Evolutionary conservation across 2,113 vertebrate genomes (phyloP), one percentile per base, ranked within the genome.

Genomic region (Cynoglossus semilaevis): DNA sequence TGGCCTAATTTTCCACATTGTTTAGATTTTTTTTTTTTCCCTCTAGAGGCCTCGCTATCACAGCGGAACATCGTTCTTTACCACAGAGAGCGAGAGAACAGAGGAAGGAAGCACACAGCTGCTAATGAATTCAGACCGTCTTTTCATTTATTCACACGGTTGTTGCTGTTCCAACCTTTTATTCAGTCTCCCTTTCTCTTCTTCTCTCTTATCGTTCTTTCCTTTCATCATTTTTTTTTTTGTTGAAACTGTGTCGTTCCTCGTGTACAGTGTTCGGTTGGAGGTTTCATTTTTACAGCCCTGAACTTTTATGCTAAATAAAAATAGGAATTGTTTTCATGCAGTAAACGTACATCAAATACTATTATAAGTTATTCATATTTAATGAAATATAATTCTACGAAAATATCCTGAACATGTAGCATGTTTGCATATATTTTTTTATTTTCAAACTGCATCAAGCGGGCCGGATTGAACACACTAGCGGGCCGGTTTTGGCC

Each of bases 1-100:
- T 85, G 85, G 76, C 85, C 87, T 80, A 79, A 87, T 88, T 89
- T 82, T 56, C 29, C 61, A 63, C 75, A 76, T 86, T 86, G 82
- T 90, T 85, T 85, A 84, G 67, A 77, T 82, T 41, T 83, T 82
- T 83, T 78, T 57, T 46, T 51, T 78, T 81, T 84, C 70, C 63
- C 86, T 84, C 82, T 55, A 72, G 84, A 83, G 81, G 83, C 79
- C 64, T 88, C 73, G 22, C 76, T 82, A 87, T 84, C 82, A 82
- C 70, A 83, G 83, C 67, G 42, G 56, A 85, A 83, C 72, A 81
- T 77, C 76, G 78, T 81, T 58, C 72, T 83, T 76, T 67, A 83
- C 82, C 77, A 72, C 55, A 75, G 80, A 60, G 55, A 61, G 10
- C 5, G 38, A 41, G 38, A 41, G 12, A 12, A 41, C 8, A 41